Conservation (phyloP, 2,113 vertebrate species). For the Protobothrops mucrosquamatus region DNA sequence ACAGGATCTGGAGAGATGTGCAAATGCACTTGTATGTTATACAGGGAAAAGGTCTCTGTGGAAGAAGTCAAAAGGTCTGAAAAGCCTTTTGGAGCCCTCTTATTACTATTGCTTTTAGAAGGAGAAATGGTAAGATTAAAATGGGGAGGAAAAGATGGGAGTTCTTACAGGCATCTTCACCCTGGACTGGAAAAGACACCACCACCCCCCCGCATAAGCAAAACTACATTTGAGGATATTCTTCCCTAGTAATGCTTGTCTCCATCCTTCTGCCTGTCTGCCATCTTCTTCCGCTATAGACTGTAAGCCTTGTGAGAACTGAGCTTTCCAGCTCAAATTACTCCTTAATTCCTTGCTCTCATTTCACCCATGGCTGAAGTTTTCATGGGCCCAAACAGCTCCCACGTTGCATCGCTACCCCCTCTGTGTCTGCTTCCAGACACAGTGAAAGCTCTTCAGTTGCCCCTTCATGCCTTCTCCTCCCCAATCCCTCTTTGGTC, state of each 20-base stretch:
- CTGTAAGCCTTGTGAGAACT: not conserved
- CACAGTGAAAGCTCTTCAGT: not conserved
- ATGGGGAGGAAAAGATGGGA: not conserved
- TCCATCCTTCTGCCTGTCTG: not conserved
- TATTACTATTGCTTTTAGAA: not conserved
- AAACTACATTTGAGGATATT: not conserved
- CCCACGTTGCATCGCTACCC: not conserved
- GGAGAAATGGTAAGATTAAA: not conserved
- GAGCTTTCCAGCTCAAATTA: not conserved
- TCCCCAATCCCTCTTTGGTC: not conserved
- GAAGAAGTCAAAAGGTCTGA: not conserved
- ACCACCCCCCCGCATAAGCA: not conserved
- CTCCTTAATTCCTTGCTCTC: not conserved
- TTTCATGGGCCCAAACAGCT: not conserved
- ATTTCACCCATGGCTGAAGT: not conserved
- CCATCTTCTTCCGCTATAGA: not conserved
- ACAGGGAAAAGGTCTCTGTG: accelerated
- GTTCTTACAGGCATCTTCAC: not conserved
- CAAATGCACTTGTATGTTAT: not conserved
- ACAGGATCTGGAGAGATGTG: constrained; percentile 81
- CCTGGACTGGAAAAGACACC: not conserved
- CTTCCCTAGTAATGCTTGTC: not conserved
- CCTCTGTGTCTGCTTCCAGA: not conserved
- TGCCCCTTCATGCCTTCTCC: not conserved
- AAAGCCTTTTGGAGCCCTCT: not conserved